phyloP scores from a whole-genome alignment of 2,888 invertebrate species.

The Choreutis nemorana region DNA sequence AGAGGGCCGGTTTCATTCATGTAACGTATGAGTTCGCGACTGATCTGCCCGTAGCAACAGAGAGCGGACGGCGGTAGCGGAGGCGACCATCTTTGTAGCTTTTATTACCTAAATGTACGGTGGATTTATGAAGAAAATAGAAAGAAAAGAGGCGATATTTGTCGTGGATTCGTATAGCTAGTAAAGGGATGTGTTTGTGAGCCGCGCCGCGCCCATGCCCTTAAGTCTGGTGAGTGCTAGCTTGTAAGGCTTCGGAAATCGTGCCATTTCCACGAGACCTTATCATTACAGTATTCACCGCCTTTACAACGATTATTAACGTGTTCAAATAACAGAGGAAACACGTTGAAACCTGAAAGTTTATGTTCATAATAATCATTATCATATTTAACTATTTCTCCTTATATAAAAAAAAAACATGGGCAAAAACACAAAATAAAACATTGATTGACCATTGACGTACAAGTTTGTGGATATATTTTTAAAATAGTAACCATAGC shows the following conservation, averaged over 20 bases:
- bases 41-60: constrained; percentile 53
- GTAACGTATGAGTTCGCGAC: constrained; percentile 44
- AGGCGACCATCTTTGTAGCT: constrained; percentile 29
- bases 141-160: constrained; percentile 36
- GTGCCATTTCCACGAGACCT: constrained; percentile 43
- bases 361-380: too few species aligned
- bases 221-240: constrained; percentile 59
- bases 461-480: too few species aligned
- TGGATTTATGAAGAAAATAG: constrained; percentile 39
- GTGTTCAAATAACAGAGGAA: too few species aligned
- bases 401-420: too few species aligned
- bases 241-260: constrained; percentile 54
- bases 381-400: too few species aligned
- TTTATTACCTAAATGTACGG: constrained; percentile 33
- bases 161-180: constrained; percentile 50
- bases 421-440: too few species aligned
- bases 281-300: not conserved
- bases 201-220: constrained; percentile 63
- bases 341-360: too few species aligned
- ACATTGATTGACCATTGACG: too few species aligned
- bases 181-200: constrained; percentile 44
- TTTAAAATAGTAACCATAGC: too few species aligned
- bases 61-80: constrained; percentile 32
- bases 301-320: constrained; percentile 11
- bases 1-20: constrained; percentile 51